Evolutionary conservation across 2,113 vertebrate species (phyloP).

Genomic region (Corvus cornix): DNA sequence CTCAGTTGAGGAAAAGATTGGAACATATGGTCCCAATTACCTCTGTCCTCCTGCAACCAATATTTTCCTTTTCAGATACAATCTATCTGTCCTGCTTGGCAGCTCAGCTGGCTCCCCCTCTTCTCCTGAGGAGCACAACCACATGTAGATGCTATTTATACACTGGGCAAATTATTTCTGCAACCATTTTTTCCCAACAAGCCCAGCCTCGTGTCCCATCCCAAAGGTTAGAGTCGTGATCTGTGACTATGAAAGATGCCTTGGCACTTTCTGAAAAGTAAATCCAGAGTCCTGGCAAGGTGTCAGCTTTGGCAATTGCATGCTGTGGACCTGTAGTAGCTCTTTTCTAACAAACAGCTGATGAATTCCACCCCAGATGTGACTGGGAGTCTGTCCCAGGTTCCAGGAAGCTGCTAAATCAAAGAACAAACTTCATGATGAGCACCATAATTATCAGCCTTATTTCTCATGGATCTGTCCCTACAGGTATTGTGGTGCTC

Average conservation of each 20-base stretch:
- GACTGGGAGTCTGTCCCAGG: not conserved
- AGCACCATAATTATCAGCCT: not conserved
- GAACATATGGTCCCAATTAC: not conserved
- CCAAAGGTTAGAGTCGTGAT: not conserved
- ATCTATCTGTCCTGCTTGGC: constrained; percentile 7
- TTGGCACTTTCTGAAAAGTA: not conserved
- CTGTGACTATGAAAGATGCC: not conserved
- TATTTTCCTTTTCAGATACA: not conserved
- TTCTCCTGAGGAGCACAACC: not conserved
- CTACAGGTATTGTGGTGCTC: not conserved
- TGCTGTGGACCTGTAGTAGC: not conserved
- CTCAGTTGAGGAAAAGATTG: not conserved
- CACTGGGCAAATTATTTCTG: not conserved
- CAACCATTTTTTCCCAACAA: not conserved
- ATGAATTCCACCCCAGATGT: not conserved
- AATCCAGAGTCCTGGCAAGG: not conserved
- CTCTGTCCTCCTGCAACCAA: not conserved
- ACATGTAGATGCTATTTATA: not conserved
- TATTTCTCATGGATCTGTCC: not conserved
- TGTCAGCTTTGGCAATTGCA: not conserved
- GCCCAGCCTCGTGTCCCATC: not conserved
- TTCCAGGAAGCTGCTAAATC: not conserved
- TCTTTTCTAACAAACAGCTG: not conserved
- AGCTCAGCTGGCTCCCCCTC: not conserved
- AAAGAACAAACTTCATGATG: not conserved